Evolutionary conservation across 2,113 vertebrate species (phyloP).

Genomic region (Oreochromis tanganicae): DNA sequence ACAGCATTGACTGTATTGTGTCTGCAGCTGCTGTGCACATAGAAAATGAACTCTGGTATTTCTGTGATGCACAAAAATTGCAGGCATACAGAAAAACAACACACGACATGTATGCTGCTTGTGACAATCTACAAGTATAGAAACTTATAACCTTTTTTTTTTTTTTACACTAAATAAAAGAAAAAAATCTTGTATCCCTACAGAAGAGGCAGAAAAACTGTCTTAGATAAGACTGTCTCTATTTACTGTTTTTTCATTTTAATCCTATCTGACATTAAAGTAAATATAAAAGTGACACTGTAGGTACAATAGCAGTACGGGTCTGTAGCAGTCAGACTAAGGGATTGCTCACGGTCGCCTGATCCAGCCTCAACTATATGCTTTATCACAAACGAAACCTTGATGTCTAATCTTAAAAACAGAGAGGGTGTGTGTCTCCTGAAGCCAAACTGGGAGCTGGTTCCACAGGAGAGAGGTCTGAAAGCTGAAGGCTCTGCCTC

Average conservation of each 20-base stretch:
- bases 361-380: neutral
- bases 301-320: neutral
- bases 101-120: fast-evolving
- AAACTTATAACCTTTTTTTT: neutral
- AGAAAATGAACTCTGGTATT: neutral
- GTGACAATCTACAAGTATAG: neutral
- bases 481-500: neutral
- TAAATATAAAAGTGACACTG: neutral
- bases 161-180: too few species aligned
- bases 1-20: neutral
- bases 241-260: neutral
- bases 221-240: neutral
- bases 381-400: fast-evolving
- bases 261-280: neutral
- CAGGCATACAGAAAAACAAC: neutral
- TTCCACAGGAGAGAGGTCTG: neutral
- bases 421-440: neutral
- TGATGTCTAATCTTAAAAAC: neutral
- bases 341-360: neutral
- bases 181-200: neutral
- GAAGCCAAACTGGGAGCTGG: neutral
- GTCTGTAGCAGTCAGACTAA: neutral
- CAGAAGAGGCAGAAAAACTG: neutral
- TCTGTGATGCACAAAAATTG: neutral
- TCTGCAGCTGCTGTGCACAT: neutral